Percentiles rank a stretch among this genome's conserved stretches.
phyloP scores from a whole-genome alignment of 2,797 vertebrate genomes.

The Phaenicophaeus curvirostris region DNA sequence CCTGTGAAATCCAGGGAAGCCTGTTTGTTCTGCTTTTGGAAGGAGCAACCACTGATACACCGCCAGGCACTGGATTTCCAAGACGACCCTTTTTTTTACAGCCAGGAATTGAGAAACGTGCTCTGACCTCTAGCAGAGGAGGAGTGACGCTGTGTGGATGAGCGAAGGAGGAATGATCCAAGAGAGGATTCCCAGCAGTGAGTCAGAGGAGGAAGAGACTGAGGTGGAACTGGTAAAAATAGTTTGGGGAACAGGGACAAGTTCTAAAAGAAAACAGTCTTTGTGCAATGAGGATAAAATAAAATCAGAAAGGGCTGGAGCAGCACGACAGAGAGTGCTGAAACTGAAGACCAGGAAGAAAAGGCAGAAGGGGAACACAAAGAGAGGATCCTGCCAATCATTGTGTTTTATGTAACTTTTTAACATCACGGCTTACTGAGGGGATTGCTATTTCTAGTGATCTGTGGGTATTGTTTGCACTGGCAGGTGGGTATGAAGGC shows the following conservation, averaged over 20 bases:
- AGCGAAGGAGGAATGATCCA: neutral
- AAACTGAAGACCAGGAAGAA: neutral
- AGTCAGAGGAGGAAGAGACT: constrained; percentile 11
- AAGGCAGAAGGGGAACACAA: neutral
- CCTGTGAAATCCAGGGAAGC: neutral
- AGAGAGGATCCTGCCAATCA: neutral
- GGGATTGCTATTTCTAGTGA: neutral
- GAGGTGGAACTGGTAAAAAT: constrained; percentile 30
- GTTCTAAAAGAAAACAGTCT: constrained; percentile 3
- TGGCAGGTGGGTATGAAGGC: neutral
- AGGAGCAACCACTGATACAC: neutral
- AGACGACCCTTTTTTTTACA: neutral
- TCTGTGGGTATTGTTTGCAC: neutral
- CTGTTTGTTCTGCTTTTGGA: neutral
- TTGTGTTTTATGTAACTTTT: neutral
- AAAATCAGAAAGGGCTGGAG: constrained; percentile 50
- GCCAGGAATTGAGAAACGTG: neutral
- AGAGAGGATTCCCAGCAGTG: constrained; percentile 54
- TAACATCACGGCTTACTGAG: neutral
- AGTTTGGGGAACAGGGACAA: neutral
- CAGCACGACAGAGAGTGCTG: neutral
- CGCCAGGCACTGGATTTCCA: neutral
- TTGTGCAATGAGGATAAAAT: constrained; percentile 55
- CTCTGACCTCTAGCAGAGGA: constrained; percentile 8
- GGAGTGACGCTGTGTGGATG: neutral